Evolutionary conservation across 2,888 invertebrate genomes (phyloP).

Genomic region (Agrotis segetum): DNA sequence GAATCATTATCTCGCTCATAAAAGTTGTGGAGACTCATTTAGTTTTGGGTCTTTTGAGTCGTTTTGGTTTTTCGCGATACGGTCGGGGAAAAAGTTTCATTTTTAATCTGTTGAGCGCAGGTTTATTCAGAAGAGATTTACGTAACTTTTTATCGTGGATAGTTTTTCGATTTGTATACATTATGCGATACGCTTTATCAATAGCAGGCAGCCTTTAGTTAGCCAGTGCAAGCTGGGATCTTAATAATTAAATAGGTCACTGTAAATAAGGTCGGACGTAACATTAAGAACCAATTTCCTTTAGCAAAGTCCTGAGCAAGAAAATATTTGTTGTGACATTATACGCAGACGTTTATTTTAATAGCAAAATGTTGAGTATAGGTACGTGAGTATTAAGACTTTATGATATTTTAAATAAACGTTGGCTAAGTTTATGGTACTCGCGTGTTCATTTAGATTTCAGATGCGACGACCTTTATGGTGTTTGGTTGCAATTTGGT

Average conservation of each 20-base stretch:
- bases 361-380: conserved; percentile 17
- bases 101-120: conserved; percentile 27
- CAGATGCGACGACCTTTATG: conserved; percentile 7
- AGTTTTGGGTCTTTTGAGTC: conserved; percentile 24
- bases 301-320: conserved; percentile 22
- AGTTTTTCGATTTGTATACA: conserved; percentile 21
- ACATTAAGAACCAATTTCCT: conserved; percentile 51
- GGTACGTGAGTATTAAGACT: not conserved
- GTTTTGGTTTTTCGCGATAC: conserved; percentile 24
- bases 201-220: conserved; percentile 13
- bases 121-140: conserved; percentile 24
- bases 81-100: conserved; percentile 27
- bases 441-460: conserved; percentile 19
- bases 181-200: conserved; percentile 32
- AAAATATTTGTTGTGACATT: conserved; percentile 38
- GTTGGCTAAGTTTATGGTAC: not conserved
- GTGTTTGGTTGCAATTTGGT: conserved; percentile 1
- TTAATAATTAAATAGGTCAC: conserved; percentile 49
- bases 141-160: conserved; percentile 35
- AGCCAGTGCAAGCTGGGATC: conserved; percentile 26
- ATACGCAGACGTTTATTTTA: conserved; percentile 36
- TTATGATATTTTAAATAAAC: too few species aligned
- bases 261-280: conserved; percentile 51
- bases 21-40: conserved; percentile 47
- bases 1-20: conserved; percentile 37